Percentiles rank a stretch among this genome's conserved stretches.
Conservation (phyloP, 1,140 invertebrate species). For the Leptopilina clavipes region DNA sequence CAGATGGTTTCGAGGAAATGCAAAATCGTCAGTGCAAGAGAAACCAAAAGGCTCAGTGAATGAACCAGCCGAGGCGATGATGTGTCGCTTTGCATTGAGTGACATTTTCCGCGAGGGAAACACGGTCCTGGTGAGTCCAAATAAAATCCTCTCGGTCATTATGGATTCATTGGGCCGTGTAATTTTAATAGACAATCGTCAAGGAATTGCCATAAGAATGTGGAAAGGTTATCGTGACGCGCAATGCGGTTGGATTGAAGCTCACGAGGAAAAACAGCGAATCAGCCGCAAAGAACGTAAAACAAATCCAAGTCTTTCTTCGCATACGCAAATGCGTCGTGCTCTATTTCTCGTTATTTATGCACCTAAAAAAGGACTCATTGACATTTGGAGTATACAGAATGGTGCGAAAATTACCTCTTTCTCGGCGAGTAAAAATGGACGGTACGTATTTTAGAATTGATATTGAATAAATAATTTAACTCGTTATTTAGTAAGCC, state of each 20-base stretch:
- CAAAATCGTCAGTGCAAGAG: conserved; percentile 65
- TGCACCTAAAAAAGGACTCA: conserved; percentile 86
- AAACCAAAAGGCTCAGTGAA: conserved; percentile 69
- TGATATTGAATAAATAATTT: too few relatives aligned
- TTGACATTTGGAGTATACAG: conserved; percentile 92
- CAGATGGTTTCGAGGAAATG: conserved; percentile 76
- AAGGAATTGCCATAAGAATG: conserved; percentile 87
- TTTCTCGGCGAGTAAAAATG: conserved; percentile 90
- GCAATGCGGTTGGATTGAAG: conserved; percentile 92
- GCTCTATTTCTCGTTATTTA: conserved; percentile 91
- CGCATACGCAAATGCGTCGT: conserved; percentile 63
- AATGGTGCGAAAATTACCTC: conserved; percentile 91
- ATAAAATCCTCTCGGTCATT: conserved; percentile 85
- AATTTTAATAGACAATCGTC: conserved; percentile 86
- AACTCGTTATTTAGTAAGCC: too few relatives aligned
- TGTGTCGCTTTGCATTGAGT: conserved; percentile 87
- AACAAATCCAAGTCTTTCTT: conserved; percentile 65
- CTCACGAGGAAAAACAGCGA: conserved; percentile 78
- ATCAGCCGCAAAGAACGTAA: conserved; percentile 65
- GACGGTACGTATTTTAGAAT: conserved; percentile 77
- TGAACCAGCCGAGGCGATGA: conserved; percentile 80
- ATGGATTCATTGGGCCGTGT: conserved; percentile 92
- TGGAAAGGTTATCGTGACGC: conserved; percentile 97
- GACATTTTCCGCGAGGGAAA: conserved; percentile 86
- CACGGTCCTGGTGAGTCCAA: conserved; percentile 84